Percentiles rank a stretch among this genome's conserved stretches.
These are phyloP conservation scores for Apocheima hispidaria DNA, from an alignment of 2,888 invertebrate species.

Conservation along the genomic window DNA sequence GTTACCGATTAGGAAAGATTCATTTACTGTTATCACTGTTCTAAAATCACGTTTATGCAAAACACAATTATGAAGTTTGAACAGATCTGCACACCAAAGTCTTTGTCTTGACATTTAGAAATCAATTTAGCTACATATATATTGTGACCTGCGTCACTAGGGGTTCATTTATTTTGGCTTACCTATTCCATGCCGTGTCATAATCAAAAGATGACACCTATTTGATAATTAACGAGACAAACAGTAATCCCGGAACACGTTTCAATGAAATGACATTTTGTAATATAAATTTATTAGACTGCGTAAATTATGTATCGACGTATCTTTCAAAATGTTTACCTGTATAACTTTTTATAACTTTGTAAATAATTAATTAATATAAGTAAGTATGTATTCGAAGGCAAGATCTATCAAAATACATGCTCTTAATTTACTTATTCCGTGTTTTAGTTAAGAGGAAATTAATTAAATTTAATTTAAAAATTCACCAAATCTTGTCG, in stretches of 20 bases:
- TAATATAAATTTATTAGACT: not conserved
- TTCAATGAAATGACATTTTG: not conserved
- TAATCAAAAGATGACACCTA: constrained; percentile 19
- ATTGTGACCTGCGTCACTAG: constrained; percentile 15
- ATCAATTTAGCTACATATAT: constrained; percentile 32
- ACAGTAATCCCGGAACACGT: not conserved
- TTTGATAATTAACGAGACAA: constrained; percentile 6
- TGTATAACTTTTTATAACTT: too few species aligned
- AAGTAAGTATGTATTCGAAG: too few species aligned
- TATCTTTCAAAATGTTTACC: not conserved
- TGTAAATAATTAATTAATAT: too few species aligned
- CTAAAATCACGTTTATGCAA: constrained; percentile 12
- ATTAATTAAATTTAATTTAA: too few species aligned
- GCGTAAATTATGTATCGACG: not conserved
- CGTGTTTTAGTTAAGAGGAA: too few species aligned
- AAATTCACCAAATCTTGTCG: too few species aligned
- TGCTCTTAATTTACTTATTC: too few species aligned
- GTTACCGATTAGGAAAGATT: not conserved
- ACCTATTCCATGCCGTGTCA: not conserved
- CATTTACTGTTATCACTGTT: constrained; percentile 8
- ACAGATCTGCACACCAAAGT: constrained; percentile 26
- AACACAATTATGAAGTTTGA: constrained; percentile 21
- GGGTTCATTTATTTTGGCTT: not conserved
- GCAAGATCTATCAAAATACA: too few species aligned
- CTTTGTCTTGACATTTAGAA: constrained; percentile 51